phyloP scores from a whole-genome alignment of 2,797 vertebrate species.

The Sebastes taczanowskii region DNA sequence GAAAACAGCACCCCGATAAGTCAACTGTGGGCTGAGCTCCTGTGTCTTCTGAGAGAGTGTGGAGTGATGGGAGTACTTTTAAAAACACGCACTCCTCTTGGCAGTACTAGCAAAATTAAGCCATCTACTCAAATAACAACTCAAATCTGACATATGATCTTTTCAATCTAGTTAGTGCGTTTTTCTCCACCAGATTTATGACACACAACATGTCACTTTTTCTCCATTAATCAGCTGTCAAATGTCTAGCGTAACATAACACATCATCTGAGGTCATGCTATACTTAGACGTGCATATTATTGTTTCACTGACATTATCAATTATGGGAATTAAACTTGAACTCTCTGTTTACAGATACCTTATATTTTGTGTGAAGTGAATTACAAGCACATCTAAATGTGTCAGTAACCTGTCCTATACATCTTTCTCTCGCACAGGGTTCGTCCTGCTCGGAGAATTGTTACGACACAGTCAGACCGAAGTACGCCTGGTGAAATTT shows the following conservation, averaged over 20 bases:
- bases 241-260: background rate
- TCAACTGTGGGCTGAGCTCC: conserved; percentile 34
- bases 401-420: background rate
- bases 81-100: conserved; percentile 19
- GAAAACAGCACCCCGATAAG: conserved; percentile 44
- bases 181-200: conserved; percentile 29
- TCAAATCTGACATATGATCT: conserved; percentile 25
- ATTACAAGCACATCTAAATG: background rate
- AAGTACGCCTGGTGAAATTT: background rate
- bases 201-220: background rate
- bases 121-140: conserved; percentile 14
- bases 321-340: background rate
- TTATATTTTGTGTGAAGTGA: background rate
- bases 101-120: conserved; percentile 12
- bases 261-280: background rate
- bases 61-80: conserved; percentile 11
- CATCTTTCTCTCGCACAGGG: background rate
- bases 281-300: background rate
- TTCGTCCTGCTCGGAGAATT: background rate
- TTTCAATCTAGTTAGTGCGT: conserved; percentile 4
- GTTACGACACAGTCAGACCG: background rate
- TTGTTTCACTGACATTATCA: background rate
- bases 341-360: background rate
- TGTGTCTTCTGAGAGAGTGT: conserved; percentile 13
- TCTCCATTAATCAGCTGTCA: conserved; percentile 11